These are phyloP conservation scores for Lasioglossum pauxillum DNA, from an alignment of 2,888 invertebrate genomes.

Conservation along the genomic window DNA sequence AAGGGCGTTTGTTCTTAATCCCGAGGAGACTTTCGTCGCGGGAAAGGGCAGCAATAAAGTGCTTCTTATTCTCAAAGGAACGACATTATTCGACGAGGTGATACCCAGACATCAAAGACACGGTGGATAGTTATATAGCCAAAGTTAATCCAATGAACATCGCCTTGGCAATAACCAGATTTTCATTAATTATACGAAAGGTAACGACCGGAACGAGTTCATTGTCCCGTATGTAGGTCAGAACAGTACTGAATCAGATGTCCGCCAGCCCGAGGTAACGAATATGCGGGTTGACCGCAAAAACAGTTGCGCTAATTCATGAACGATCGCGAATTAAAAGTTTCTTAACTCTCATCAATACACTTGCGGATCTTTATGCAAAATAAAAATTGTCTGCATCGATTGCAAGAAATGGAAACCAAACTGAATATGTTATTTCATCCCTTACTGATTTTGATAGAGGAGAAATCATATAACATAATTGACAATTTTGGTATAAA, in stretches of 20 bases:
- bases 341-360: neutral
- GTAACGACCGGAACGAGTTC: slow-evolving; percentile 11
- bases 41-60: neutral
- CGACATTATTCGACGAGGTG: neutral
- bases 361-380: too few species aligned
- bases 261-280: neutral
- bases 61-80: slow-evolving; percentile 9
- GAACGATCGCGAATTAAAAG: neutral
- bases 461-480: too few species aligned
- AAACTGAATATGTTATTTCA: too few species aligned
- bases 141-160: neutral
- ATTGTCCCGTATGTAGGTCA: slow-evolving; percentile 14
- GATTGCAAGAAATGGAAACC: too few species aligned
- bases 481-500: too few species aligned
- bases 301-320: neutral
- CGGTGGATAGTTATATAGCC: neutral
- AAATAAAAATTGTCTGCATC: too few species aligned
- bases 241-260: neutral
- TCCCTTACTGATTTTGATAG: too few species aligned
- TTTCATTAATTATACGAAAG: neutral
- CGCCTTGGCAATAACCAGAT: neutral
- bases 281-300: neutral
- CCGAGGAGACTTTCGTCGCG: neutral
- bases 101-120: neutral
- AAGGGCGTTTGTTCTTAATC: neutral